phyloP scores from a whole-genome alignment of 2,797 vertebrate species.

The Potorous gilbertii region DNA sequence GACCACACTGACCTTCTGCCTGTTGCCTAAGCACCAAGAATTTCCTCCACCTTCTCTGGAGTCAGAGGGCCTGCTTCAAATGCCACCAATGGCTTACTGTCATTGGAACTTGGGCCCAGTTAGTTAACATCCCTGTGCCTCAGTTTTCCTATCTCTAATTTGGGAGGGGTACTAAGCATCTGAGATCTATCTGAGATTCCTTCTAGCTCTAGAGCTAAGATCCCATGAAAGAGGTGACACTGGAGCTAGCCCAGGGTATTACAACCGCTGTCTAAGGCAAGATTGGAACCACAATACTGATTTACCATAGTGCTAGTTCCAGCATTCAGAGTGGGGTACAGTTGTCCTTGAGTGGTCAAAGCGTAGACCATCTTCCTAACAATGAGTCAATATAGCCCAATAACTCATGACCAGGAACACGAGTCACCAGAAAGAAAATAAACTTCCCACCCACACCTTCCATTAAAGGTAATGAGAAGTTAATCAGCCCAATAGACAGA shows the following conservation, averaged over 20 bases:
- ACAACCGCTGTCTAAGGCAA: not conserved
- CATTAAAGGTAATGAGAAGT: slow-evolving; percentile 77
- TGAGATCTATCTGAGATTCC: too few relatives aligned
- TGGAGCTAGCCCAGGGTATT: not conserved
- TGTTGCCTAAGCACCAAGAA: not conserved
- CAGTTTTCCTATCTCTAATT: not conserved
- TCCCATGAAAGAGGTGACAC: not conserved
- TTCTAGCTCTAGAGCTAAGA: not conserved
- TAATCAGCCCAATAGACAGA: slow-evolving; percentile 67
- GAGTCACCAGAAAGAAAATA: slow-evolving; percentile 67
- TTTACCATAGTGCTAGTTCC: not conserved
- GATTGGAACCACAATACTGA: not conserved
- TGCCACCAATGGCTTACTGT: not conserved
- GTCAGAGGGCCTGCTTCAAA: not conserved
- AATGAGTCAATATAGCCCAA: slow-evolving; percentile 64
- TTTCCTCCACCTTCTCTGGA: not conserved
- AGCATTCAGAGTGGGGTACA: not conserved
- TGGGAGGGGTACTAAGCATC: not conserved
- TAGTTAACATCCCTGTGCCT: not conserved
- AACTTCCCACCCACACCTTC: slow-evolving; percentile 65
- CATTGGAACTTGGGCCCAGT: not conserved
- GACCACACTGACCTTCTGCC: not conserved
- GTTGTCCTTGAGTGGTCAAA: slow-evolving; percentile 50
- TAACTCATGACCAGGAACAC: slow-evolving; percentile 64
- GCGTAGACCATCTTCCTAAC: slow-evolving; percentile 55